phyloP scores from a whole-genome alignment of 2,888 invertebrate genomes.

The Tinea trinotella region DNA sequence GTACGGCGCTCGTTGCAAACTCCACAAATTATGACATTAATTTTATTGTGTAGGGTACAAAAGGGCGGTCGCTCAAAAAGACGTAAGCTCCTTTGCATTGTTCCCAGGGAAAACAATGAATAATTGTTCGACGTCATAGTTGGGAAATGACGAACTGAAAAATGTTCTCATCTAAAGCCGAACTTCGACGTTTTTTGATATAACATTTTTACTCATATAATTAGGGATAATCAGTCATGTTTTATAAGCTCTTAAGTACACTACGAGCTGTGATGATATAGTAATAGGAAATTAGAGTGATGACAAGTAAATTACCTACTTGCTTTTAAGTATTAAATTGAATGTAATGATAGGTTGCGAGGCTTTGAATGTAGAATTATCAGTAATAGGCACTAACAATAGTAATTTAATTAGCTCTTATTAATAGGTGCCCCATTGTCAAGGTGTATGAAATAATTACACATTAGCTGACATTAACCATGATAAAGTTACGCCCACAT shows the following conservation, averaged over 20 bases:
- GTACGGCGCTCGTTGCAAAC: conserved; percentile 33
- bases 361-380: not conserved
- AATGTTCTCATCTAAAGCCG: conserved; percentile 5
- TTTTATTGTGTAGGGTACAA: conserved; percentile 49
- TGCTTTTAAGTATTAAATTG: no score
- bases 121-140: conserved; percentile 34
- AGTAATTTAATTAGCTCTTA: conserved; percentile 9
- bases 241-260: no score
- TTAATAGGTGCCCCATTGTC: not conserved
- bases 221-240: not conserved
- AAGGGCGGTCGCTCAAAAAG: conserved; percentile 43
- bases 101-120: conserved; percentile 44
- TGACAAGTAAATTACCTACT: no score
- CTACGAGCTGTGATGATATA: no score
- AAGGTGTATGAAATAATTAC: not conserved
- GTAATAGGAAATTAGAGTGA: no score
- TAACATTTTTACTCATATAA: not conserved
- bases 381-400: conserved; percentile 7
- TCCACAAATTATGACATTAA: conserved; percentile 58
- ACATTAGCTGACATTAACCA: not conserved
- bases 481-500: not conserved
- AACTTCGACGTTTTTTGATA: conserved; percentile 4
- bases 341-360: not conserved
- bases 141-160: conserved; percentile 36
- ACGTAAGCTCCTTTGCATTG: conserved; percentile 43